phyloP scores from a whole-genome alignment of 2,797 vertebrate species.

The Artibeus lituratus region DNA sequence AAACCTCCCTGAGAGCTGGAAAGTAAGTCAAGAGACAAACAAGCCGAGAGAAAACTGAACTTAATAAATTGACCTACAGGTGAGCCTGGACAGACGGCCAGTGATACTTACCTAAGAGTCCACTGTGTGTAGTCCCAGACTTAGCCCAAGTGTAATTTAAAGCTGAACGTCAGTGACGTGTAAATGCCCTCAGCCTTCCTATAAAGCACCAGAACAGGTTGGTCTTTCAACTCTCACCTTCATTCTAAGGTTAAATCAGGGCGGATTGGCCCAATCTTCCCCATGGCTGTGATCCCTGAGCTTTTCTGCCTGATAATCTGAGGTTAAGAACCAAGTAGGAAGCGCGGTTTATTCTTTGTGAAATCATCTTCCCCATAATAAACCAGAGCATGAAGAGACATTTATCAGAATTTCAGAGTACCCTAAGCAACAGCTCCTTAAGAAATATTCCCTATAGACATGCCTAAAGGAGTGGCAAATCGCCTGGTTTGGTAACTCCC shows the following conservation, averaged over 20 bases:
- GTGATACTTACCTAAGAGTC: not conserved
- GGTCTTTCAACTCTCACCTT: not conserved
- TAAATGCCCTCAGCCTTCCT: not conserved
- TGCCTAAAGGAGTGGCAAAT: not conserved
- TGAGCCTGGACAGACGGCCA: not conserved
- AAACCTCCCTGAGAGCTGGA: not conserved
- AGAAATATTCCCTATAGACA: not conserved
- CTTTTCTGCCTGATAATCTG: not conserved
- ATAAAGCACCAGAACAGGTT: not conserved
- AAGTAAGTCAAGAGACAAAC: not conserved
- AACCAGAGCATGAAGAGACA: not conserved
- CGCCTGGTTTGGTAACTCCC: not conserved
- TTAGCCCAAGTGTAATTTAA: not conserved
- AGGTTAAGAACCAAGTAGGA: not conserved
- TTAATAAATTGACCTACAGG: not conserved
- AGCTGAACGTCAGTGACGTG: not conserved
- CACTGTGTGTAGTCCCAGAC: not conserved
- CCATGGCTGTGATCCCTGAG: not conserved
- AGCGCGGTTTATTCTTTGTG: not conserved
- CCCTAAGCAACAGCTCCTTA: not conserved
- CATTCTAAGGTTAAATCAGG: not conserved
- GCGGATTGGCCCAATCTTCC: not conserved
- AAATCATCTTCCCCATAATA: not conserved
- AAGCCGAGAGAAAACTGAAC: not conserved
- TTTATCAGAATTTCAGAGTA: not conserved